Conservation (phyloP, 2,888 invertebrate genomes). For the Phlogophora meticulosa region DNA sequence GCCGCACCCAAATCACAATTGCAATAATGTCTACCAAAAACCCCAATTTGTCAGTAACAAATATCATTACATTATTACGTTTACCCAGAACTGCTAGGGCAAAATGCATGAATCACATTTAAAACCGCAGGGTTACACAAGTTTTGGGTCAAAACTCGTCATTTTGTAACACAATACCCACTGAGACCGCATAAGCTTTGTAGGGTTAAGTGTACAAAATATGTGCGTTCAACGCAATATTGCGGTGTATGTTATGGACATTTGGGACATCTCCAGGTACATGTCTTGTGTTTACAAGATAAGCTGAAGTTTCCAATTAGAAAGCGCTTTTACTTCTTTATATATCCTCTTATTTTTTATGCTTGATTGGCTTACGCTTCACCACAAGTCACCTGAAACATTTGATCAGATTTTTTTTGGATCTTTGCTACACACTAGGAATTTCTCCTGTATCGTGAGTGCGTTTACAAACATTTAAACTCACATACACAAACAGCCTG, state of each 20-base stretch:
- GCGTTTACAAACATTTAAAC: no score
- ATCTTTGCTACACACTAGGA: no score
- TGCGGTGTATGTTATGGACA: constrained; percentile 50
- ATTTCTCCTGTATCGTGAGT: no score
- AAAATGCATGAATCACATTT: constrained; percentile 61
- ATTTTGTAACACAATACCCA: constrained; percentile 64
- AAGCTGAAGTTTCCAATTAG: constrained; percentile 15
- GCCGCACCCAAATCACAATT: constrained; percentile 30
- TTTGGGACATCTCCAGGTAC: constrained; percentile 24
- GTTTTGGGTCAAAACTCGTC: constrained; percentile 64
- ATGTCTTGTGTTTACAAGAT: constrained; percentile 23
- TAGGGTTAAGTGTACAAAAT: constrained; percentile 61
- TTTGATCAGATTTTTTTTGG: no score
- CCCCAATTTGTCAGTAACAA: constrained; percentile 45
- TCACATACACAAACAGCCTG: no score
- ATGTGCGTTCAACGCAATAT: constrained; percentile 52
- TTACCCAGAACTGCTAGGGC: constrained; percentile 52
- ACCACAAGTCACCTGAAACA: no score
- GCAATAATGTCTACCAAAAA: constrained; percentile 32
- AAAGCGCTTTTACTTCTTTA: neutral
- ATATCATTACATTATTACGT: constrained; percentile 51
- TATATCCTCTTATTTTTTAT: neutral
- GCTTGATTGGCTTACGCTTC: no score
- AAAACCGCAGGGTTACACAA: constrained; percentile 62
- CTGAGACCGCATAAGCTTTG: constrained; percentile 55